These are phyloP conservation scores for Sebastes glaucus DNA, from an alignment of 2,797 vertebrate genomes.

Conservation along the genomic window DNA sequence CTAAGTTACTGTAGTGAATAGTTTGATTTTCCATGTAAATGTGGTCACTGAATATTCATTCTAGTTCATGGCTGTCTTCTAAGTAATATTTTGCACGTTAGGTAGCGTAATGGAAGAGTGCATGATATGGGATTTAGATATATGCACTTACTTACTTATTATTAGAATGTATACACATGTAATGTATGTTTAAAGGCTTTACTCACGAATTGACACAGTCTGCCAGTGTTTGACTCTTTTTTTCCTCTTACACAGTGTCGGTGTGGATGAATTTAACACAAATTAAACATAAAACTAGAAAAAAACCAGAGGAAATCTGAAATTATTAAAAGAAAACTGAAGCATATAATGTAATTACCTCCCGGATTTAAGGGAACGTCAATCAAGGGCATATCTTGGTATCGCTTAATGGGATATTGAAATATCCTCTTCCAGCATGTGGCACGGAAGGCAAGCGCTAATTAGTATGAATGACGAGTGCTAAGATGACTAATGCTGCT, in stretches of 20 bases:
- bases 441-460: conserved; percentile 78
- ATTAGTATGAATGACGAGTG: conserved; percentile 86
- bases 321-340: conserved; percentile 77
- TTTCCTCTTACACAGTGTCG: not conserved
- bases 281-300: conserved; percentile 48
- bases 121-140: not conserved
- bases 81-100: not conserved
- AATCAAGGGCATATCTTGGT: conserved; percentile 83
- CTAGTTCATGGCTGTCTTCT: not conserved
- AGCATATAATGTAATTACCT: conserved; percentile 84
- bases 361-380: conserved; percentile 81
- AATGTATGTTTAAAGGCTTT: not conserved
- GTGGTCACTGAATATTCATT: not conserved
- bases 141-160: not conserved
- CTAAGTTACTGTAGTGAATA: not conserved
- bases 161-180: not conserved
- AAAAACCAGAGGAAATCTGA: conserved; percentile 55
- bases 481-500: conserved; percentile 85
- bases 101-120: not conserved
- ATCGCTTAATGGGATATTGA: conserved; percentile 86
- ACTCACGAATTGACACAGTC: not conserved
- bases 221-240: conserved; percentile 6
- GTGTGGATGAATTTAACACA: conserved; percentile 42
- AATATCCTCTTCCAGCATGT: conserved; percentile 83
- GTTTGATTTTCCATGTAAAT: not conserved